These are phyloP conservation scores for Aix galericulata DNA, from an alignment of 2,113 vertebrate genomes.

Conservation along the genomic window DNA sequence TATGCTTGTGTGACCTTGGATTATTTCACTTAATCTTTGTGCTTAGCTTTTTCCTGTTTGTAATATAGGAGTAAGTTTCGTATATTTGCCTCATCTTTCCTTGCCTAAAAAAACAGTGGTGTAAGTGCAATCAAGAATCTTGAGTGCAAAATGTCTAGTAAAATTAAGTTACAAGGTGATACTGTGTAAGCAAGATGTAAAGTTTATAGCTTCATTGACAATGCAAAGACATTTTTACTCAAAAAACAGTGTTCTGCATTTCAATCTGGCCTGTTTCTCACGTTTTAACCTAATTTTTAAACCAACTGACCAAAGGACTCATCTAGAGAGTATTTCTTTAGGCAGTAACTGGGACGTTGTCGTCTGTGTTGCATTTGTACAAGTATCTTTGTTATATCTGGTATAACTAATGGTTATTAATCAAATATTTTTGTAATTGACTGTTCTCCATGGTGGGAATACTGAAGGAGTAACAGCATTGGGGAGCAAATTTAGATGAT, in stretches of 20 bases:
- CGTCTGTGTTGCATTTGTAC: neutral
- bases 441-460: neutral
- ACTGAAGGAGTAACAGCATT: neutral
- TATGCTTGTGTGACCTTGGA: neutral
- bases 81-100: neutral
- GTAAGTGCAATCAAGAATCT: neutral
- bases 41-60: neutral
- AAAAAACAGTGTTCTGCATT: neutral
- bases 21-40: neutral
- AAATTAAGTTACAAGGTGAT: neutral
- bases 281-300: neutral
- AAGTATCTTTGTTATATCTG: neutral
- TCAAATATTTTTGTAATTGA: conserved; percentile 25
- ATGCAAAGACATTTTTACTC: neutral
- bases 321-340: neutral
- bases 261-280: neutral
- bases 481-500: conserved; percentile 26
- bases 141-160: neutral
- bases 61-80: neutral
- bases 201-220: neutral
- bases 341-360: neutral
- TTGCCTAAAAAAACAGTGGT: neutral
- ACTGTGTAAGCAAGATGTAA: neutral
- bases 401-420: neutral
- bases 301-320: neutral